Conservation (phyloP, 2,888 invertebrate genomes). For the Horisme vitalbata region DNA sequence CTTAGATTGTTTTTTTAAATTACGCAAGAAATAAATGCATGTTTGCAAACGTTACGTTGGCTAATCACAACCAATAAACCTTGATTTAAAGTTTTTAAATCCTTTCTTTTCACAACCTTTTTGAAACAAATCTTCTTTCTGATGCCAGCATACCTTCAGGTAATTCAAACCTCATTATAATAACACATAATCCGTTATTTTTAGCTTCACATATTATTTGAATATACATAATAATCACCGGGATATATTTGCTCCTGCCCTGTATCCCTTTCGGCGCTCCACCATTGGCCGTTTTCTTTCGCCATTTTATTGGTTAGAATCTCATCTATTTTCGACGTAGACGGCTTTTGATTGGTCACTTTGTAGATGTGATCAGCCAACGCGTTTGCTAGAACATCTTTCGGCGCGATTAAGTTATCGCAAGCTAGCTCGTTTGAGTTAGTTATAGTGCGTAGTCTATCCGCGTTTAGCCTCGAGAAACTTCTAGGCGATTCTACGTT, state of each 20-base stretch:
- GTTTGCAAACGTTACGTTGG: slow-evolving; percentile 5
- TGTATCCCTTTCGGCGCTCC: slow-evolving; percentile 60
- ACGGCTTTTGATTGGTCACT: slow-evolving; percentile 80
- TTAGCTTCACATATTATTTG: slow-evolving; percentile 41
- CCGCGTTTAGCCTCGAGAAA: slow-evolving; percentile 73
- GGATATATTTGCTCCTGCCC: slow-evolving; percentile 60
- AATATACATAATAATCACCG: slow-evolving; percentile 63
- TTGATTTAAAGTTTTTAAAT: background rate
- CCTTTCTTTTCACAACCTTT: background rate
- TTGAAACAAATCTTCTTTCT: slow-evolving; percentile 1
- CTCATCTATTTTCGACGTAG: slow-evolving; percentile 71
- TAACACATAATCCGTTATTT: slow-evolving; percentile 5
- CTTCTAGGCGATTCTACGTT: slow-evolving; percentile 66
- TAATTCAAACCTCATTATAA: slow-evolving; percentile 21
- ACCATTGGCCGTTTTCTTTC: slow-evolving; percentile 63
- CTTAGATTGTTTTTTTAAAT: too few species aligned
- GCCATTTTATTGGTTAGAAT: slow-evolving; percentile 75
- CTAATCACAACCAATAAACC: slow-evolving; percentile 9
- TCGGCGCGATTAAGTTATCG: slow-evolving; percentile 72
- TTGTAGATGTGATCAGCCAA: slow-evolving; percentile 77
- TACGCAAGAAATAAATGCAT: too few species aligned
- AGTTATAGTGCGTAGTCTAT: slow-evolving; percentile 66
- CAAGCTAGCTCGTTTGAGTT: slow-evolving; percentile 59
- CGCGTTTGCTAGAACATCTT: slow-evolving; percentile 71
- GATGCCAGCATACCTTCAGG: slow-evolving; percentile 19